These are phyloP conservation scores for Meteorus sp. DNA, from an alignment of 1,140 invertebrate species.

Conservation along the genomic window DNA sequence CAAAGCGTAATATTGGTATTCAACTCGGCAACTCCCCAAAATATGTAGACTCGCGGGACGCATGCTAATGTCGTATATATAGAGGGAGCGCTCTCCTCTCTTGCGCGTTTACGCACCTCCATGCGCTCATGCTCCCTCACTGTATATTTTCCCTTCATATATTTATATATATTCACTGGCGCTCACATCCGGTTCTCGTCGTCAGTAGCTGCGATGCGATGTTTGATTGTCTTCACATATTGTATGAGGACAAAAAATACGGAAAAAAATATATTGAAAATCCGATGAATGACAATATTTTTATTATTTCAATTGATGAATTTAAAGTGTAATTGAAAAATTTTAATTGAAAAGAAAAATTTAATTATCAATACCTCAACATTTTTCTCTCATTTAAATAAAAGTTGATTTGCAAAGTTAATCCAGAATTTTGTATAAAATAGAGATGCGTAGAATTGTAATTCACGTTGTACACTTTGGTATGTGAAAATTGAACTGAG, in stretches of 20 bases:
- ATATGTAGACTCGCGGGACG: slow-evolving; percentile 57
- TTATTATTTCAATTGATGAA: no score
- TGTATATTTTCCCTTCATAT: slow-evolving; percentile 39
- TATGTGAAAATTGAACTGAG: slow-evolving; percentile 34
- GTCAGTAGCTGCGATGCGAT: background rate
- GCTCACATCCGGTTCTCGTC: slow-evolving; percentile 57
- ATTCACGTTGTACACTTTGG: slow-evolving; percentile 31
- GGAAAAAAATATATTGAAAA: no score
- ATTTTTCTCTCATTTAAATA: no score
- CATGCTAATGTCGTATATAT: slow-evolving; percentile 56
- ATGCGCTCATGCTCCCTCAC: no score
- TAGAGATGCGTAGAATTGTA: background rate
- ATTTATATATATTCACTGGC: no score
- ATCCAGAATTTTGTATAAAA: background rate
- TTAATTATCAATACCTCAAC: no score
- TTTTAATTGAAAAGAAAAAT: no score
- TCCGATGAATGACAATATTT: no score
- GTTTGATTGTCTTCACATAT: background rate
- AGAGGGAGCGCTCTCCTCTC: no score
- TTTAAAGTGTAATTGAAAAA: no score
- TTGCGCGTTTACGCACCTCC: slow-evolving; percentile 24
- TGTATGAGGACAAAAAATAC: no score
- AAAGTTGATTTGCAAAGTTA: no score
- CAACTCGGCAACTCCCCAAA: slow-evolving; percentile 56
- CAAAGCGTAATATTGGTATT: slow-evolving; percentile 61